phyloP scores from a whole-genome alignment of 2,797 vertebrate species.

The Paratrypauchen microcephalus region DNA sequence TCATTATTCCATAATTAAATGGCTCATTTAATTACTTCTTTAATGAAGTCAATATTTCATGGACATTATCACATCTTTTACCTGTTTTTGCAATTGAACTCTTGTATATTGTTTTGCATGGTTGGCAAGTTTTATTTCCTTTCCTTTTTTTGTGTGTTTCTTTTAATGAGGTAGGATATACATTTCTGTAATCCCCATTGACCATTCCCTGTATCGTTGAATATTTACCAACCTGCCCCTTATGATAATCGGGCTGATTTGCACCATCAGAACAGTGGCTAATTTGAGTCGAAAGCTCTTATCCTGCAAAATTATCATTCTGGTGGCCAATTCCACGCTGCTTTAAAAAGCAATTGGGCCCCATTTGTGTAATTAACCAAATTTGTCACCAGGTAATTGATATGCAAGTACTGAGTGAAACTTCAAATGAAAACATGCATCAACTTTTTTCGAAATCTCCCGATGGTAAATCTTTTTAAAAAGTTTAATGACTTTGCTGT shows the following conservation, averaged over 20 bases:
- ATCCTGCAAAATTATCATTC: constrained; percentile 34
- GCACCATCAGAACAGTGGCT: constrained; percentile 48
- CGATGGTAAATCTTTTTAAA: constrained; percentile 12
- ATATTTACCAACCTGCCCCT: constrained; percentile 58
- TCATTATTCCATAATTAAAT: no score
- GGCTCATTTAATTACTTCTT: no score
- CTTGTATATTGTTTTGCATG: no score
- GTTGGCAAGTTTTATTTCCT: no score
- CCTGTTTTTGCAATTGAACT: no score
- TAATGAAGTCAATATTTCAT: no score
- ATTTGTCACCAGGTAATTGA: constrained; percentile 3
- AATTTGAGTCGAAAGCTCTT: constrained; percentile 54
- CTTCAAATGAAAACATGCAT: constrained; percentile 53
- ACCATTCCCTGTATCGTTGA: constrained; percentile 44
- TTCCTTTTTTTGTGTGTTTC: no score
- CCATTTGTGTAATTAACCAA: constrained; percentile 20
- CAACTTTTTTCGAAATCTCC: constrained; percentile 46
- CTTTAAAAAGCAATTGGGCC: constrained; percentile 17
- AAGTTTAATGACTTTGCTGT: constrained; percentile 40
- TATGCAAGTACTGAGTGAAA: constrained; percentile 23
- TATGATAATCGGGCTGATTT: constrained; percentile 55
- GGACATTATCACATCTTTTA: no score
- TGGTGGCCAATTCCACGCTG: constrained; percentile 16
- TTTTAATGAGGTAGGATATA: background rate
- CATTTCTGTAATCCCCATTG: background rate